Base-by-base conservation (phyloP, 2,113 vertebrate species). In the Rutilus rutilus region DNA sequence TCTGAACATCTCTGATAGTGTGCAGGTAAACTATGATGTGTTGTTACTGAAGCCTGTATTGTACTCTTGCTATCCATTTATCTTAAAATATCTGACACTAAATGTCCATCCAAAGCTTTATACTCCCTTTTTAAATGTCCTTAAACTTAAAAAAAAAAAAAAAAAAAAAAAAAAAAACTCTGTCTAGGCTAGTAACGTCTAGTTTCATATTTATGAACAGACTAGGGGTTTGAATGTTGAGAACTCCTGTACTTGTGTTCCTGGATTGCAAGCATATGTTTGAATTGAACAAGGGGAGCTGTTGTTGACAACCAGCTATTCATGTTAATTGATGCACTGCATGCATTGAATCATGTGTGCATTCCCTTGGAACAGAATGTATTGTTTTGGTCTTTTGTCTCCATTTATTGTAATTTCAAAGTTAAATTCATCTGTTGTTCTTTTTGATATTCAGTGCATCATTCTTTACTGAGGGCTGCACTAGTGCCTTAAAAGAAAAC, bases 401-500 rank as follows among this genome's bases (percentile, higher is more conserved):
- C 5, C 64, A 7, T 67, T 67, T 33, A 33, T 17, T 33, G 27
- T 33, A 17, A 27, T 30, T 12, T 30, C 25, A 64, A 30, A 30
- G 12, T 64, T 23, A 65, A 65, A 65, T 65, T 65, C 25, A 30
- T 6, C 25, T 65, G 25, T 11, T 39, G 33, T 71, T 71, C 19
- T 39, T 2, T 11, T 39, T 71, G 19, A 10, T 69, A 69, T 39
- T 39, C 67, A 23, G 19, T 39, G 4, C 33, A 71, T 23, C 10
- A 65, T 65, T 30, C 9, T 71, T 71, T 42, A 42, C 67, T 23
- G 19, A 39, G 33, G 2, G 33, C 23, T 17, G 42, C 25, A 76
- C 27, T 77, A 83, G 90, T 93, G 91, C 89, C 90, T 92, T 92
- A 84, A 90, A 30, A 87, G 42, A 42, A 1, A 52, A 54, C n/a